Conservation (phyloP, 2,797 vertebrate genomes). For the Poecilia wingei region DNA sequence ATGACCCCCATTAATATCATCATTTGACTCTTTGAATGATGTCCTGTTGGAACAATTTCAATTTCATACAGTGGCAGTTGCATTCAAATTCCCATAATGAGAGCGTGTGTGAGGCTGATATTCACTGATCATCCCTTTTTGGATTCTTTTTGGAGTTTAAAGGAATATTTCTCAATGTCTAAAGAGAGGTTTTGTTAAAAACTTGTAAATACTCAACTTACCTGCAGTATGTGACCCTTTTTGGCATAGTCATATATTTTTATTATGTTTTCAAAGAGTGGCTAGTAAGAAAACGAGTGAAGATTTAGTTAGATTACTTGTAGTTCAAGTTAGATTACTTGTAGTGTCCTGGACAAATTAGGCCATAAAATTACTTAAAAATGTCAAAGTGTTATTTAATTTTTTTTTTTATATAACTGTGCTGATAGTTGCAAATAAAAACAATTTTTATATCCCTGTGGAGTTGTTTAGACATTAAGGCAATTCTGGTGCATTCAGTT, state of each 20-base stretch:
- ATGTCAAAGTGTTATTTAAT: background rate
- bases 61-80: slow-evolving; percentile 33
- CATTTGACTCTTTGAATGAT: slow-evolving; percentile 54
- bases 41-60: slow-evolving; percentile 40
- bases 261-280: background rate
- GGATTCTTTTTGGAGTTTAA: slow-evolving; percentile 5
- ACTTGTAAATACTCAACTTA: background rate
- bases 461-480: background rate
- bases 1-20: slow-evolving; percentile 57
- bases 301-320: background rate
- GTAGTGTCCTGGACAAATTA: background rate
- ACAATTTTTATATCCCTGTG: background rate
- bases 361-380: background rate
- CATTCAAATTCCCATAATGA: slow-evolving; percentile 9
- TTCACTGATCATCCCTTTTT: slow-evolving; percentile 8
- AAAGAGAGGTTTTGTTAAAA: background rate
- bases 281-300: background rate
- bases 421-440: background rate
- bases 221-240: background rate
- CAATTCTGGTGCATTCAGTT: background rate
- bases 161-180: background rate
- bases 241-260: background rate
- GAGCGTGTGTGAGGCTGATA: slow-evolving; percentile 6
- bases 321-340: background rate
- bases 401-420: background rate